Percentiles rank a stretch among this genome's conserved stretches.
Conservation (phyloP, 2,113 vertebrate genomes). For the Gracilinanus agilis region DNA sequence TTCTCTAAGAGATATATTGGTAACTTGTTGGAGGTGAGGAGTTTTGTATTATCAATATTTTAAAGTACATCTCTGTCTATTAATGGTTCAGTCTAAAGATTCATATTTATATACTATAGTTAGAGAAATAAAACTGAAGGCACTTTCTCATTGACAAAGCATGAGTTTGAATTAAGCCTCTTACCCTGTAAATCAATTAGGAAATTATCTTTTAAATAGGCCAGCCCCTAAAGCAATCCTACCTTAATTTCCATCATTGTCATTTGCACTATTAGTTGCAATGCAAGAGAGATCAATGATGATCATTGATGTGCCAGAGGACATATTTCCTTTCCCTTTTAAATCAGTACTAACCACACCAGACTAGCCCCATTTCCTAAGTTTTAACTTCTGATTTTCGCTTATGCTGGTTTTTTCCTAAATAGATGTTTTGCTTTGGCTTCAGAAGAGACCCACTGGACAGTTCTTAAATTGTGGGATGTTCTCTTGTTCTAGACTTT, state of each 20-base stretch:
- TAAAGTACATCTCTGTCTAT: not conserved
- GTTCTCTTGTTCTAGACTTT: constrained; percentile 4
- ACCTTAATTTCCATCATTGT: not conserved
- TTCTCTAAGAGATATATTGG: not conserved
- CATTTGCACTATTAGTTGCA: not conserved
- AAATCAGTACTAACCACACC: not conserved
- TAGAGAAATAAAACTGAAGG: not conserved
- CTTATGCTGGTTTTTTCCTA: not conserved
- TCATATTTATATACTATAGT: not conserved
- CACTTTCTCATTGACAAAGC: not conserved
- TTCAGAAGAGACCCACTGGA: not conserved
- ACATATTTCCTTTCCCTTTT: accelerated
- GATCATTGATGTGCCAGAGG: not conserved
- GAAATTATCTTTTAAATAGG: not conserved
- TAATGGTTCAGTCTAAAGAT: not conserved
- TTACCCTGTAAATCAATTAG: not conserved
- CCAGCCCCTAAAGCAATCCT: not conserved
- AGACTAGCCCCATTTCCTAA: not conserved
- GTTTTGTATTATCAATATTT: not conserved
- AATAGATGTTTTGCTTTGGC: not conserved
- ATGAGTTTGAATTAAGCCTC: not conserved
- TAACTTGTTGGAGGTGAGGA: not conserved
- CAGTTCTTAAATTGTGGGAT: constrained; percentile 58
- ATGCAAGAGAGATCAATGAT: not conserved
- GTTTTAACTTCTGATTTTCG: not conserved